Evolutionary conservation across 2,888 invertebrate species (phyloP).

Genomic region (Shargacucullia verbasci): DNA sequence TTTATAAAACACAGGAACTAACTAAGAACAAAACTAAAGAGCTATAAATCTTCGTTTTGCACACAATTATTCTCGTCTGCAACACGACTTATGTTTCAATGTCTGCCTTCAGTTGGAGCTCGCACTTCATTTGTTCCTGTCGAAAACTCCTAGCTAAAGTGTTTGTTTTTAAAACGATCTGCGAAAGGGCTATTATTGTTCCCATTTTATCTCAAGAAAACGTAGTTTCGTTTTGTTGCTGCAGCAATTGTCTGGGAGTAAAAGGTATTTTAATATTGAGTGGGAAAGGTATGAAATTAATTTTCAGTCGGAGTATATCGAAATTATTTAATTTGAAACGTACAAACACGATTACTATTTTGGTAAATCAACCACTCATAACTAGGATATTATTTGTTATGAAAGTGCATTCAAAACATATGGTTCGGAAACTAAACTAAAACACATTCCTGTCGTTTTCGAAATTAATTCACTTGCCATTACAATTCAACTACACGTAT

Average conservation of each 20-base stretch:
- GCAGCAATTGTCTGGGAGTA: constrained; percentile 17
- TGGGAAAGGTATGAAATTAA: constrained; percentile 15
- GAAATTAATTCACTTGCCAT: neutral
- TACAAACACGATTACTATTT: neutral
- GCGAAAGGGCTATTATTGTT: constrained; percentile 50
- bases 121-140: constrained; percentile 65
- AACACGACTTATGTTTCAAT: constrained; percentile 75
- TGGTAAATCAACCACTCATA: neutral
- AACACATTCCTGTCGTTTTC: no score
- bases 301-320: constrained; percentile 11
- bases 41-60: constrained; percentile 75
- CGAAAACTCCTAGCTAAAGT: constrained; percentile 52
- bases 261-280: constrained; percentile 33
- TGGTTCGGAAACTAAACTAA: no score
- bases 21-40: constrained; percentile 59
- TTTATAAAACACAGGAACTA: constrained; percentile 52
- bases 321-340: constrained; percentile 9
- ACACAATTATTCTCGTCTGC: constrained; percentile 74
- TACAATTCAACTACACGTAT: constrained; percentile 4
- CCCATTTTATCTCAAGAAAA: constrained; percentile 44
- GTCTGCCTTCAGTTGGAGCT: constrained; percentile 63
- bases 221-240: constrained; percentile 19
- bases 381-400: neutral
- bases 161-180: constrained; percentile 56
- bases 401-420: no score